Conservation (phyloP, 2,797 vertebrate species). For the Acanthurus tractus region DNA sequence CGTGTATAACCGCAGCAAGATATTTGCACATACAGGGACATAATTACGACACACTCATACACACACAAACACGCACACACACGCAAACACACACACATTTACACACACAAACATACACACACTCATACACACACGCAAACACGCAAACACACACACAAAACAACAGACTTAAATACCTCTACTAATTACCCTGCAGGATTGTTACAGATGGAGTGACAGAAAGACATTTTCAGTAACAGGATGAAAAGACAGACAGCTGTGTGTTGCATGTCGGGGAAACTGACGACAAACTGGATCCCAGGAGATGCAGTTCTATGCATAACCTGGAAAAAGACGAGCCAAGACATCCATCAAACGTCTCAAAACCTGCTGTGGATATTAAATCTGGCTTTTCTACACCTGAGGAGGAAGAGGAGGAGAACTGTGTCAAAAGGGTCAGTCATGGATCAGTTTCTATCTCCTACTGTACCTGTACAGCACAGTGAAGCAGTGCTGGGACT, state of each 20-base stretch:
- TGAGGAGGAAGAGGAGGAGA: conserved; percentile 49
- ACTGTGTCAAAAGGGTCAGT: conserved; percentile 54
- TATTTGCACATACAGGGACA: no score
- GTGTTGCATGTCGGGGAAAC: conserved; percentile 77
- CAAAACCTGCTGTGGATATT: conserved; percentile 68
- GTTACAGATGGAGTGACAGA: conserved; percentile 73
- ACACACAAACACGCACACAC: conserved; percentile 1
- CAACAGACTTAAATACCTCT: conserved; percentile 84
- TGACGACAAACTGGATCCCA: conserved; percentile 63
- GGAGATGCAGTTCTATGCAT: conserved; percentile 78
- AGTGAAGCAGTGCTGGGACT: conserved; percentile 28
- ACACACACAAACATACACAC: conserved; percentile 33
- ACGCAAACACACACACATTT: conserved; percentile 15
- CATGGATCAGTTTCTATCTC: conserved; percentile 59
- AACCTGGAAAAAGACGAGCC: conserved; percentile 50
- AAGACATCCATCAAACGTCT: conserved; percentile 62
- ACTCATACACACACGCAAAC: conserved; percentile 16
- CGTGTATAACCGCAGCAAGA: conserved; percentile 91
- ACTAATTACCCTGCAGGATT: conserved; percentile 85
- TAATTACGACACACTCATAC: conserved; percentile 38
- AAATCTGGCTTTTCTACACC: conserved; percentile 73
- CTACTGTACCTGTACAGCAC: conserved; percentile 54
- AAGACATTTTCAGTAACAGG: conserved; percentile 77
- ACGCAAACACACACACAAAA: conserved; percentile 16
- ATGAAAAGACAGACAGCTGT: conserved; percentile 77